These are phyloP conservation scores for Kryptopterus vitreolus DNA, from an alignment of 2,797 vertebrate species.

Conservation along the genomic window DNA sequence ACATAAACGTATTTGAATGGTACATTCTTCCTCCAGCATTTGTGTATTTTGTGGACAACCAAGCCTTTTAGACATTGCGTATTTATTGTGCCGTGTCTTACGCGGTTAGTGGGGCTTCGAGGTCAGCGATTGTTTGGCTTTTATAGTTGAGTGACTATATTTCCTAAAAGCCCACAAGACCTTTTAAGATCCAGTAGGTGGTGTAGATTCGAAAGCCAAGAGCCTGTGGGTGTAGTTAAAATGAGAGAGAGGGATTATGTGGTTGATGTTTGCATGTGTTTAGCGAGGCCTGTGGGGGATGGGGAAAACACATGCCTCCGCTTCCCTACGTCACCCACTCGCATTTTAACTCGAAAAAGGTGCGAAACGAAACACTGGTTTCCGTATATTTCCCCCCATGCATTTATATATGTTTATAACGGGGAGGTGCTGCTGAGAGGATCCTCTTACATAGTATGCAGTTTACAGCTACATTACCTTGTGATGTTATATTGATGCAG, in stretches of 20 bases:
- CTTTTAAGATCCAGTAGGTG: constrained; percentile 27
- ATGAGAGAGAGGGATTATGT: constrained; percentile 40
- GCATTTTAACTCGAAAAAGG: constrained; percentile 25
- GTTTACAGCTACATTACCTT: background rate
- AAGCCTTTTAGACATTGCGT: background rate
- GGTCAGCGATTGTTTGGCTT: background rate
- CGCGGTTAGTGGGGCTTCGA: background rate
- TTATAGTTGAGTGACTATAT: background rate
- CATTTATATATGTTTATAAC: background rate
- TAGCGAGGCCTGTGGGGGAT: constrained; percentile 23
- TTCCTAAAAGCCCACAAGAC: constrained; percentile 23
- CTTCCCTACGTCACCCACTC: constrained; percentile 26
- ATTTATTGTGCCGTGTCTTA: background rate
- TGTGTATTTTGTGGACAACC: background rate
- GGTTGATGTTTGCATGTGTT: constrained; percentile 37
- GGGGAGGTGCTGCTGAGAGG: background rate
- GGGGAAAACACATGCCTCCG: background rate
- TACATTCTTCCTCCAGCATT: background rate
- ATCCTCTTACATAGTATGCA: background rate
- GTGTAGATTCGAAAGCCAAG: constrained; percentile 49
- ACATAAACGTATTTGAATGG: background rate
- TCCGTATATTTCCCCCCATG: background rate
- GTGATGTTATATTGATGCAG: background rate
- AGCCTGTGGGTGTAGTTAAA: constrained; percentile 47
- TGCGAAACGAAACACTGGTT: constrained; percentile 8